phyloP scores from a whole-genome alignment of 1,140 invertebrate species.

The Diorhabda sublineata region DNA sequence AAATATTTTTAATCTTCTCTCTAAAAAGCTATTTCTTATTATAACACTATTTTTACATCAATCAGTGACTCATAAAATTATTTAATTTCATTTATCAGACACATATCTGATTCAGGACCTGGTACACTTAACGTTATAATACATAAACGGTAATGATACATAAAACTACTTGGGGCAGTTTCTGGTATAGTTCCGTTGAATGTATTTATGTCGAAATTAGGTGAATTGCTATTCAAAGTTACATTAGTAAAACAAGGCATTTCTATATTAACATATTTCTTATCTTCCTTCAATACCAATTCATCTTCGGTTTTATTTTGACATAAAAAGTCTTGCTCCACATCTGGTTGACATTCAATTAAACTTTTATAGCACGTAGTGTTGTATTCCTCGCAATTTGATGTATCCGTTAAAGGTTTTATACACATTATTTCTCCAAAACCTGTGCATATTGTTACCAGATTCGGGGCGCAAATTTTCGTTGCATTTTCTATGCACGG shows the following conservation, averaged over 20 bases:
- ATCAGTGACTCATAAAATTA: too few species aligned
- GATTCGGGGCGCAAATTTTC: slow-evolving; percentile 22
- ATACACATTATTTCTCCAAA: slow-evolving; percentile 32
- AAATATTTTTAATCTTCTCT: too few species aligned
- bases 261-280: not conserved
- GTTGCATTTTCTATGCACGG: slow-evolving; percentile 25
- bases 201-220: slow-evolving; percentile 26
- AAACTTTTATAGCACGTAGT: slow-evolving; percentile 21
- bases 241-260: slow-evolving; percentile 30
- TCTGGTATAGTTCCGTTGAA: slow-evolving; percentile 28
- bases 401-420: slow-evolving; percentile 4
- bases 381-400: slow-evolving; percentile 21
- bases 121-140: slow-evolving; percentile 25
- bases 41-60: too few species aligned
- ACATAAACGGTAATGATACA: slow-evolving; percentile 28
- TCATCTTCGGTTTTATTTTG: slow-evolving; percentile 26
- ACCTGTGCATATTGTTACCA: slow-evolving; percentile 22
- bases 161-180: slow-evolving; percentile 23
- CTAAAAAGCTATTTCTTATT: too few species aligned
- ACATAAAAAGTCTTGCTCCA: slow-evolving; percentile 21
- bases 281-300: not conserved
- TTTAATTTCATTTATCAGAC: not conserved
- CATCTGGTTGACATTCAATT: slow-evolving; percentile 19
- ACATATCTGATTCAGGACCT: slow-evolving; percentile 27
- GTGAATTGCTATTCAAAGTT: slow-evolving; percentile 26